A percentile compares a stretch with the other conserved stretches of the same genome.
These are phyloP conservation scores for Hydropotes inermis DNA, from an alignment of 2,113 vertebrate genomes.

Conservation along the genomic window DNA sequence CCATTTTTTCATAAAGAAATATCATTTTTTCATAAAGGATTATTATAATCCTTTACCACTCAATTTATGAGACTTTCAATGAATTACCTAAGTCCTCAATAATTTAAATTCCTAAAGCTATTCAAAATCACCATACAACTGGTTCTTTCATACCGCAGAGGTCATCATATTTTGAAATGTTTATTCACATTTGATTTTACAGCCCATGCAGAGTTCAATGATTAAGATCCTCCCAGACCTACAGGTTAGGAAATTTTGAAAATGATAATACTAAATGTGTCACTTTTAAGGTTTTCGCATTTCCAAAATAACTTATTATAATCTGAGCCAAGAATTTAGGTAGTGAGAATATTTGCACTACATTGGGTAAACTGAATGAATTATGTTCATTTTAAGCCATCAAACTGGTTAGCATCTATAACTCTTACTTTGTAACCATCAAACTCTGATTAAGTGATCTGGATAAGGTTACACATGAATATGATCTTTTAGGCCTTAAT, in stretches of 20 bases:
- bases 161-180: not conserved
- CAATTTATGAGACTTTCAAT: not conserved
- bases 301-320: not conserved
- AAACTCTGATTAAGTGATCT: not conserved
- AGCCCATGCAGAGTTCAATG: not conserved
- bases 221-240: not conserved
- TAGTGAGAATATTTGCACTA: not conserved
- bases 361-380: not conserved
- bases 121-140: not conserved
- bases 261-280: not conserved
- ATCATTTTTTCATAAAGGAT: not conserved
- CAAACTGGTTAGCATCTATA: not conserved
- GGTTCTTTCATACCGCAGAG: not conserved
- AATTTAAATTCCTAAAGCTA: not conserved
- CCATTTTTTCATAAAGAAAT: not conserved
- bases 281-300: not conserved
- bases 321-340: not conserved
- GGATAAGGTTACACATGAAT: not conserved
- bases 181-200: not conserved
- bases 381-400: not conserved
- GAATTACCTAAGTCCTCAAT: not conserved
- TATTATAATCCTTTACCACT: not conserved
- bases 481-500: not conserved
- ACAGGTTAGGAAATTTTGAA: not conserved
- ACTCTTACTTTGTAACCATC: not conserved